Base-by-base conservation (phyloP, 2,888 invertebrate species). In the Aradus depressus region DNA sequence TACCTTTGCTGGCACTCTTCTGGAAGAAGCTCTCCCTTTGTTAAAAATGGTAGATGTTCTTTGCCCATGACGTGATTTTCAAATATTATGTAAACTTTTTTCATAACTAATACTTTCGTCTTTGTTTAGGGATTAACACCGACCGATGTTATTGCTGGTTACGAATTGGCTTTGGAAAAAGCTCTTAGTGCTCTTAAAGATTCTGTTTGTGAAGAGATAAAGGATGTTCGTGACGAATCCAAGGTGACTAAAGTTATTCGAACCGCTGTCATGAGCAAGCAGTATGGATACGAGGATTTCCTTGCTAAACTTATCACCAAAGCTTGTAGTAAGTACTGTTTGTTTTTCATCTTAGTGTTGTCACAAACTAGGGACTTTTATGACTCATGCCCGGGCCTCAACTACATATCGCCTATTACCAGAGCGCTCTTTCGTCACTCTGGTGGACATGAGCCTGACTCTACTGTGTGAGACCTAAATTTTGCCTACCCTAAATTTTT, bases 271-370 rank as follows among this genome's bases (percentile, higher is more conserved):
- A 95, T 95, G 85, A 93, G 96, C 49, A 98, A 98, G 70, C 97
- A 98, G 66, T 93, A 88, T 71, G 97, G 97, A 10, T 82, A 91
- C 70, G 97, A 98, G 72, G 93, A 96, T 62, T 86, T 93, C 63
- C 72, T 99, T 12, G 76, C 91, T 18, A 77, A 78, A 37, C 72
- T 96, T 32, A 83, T 95, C n/a, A 75, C 85, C 14, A 80, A 84
- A 65, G 92, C 95, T 2, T 93, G 92, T 66, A 66, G 72, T 72
- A 63, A 62, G 68, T 60, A 16, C 28, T 23, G 16, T 42, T 16
- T n/a, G n/a, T n/a, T n/a, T n/a, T n/a, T n/a, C n/a, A n/a, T n/a
- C n/a, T n/a, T n/a, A n/a, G n/a, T n/a, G n/a, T n/a, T n/a, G n/a
- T n/a, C n/a, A n/a, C n/a, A n/a, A n/a, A n/a, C n/a, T n/a, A n/a